Base-by-base conservation (phyloP, 2,113 vertebrate genomes). In the Apistogramma diplotaenia region DNA sequence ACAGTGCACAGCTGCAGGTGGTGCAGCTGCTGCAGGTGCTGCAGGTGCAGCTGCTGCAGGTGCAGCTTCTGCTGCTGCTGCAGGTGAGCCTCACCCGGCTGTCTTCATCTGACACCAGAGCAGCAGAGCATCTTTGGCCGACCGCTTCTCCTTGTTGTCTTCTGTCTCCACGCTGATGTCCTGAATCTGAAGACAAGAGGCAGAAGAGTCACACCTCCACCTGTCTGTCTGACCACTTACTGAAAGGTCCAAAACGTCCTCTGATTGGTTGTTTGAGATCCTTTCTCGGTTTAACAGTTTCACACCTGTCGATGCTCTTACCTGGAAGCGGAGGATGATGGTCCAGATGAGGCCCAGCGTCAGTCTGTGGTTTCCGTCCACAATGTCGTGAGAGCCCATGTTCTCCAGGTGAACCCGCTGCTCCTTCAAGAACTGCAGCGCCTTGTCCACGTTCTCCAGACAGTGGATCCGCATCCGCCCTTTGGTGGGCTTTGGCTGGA, bases 21-120 rank as follows among this genome's bases (percentile, higher is more conserved):
- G n/a, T 33, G 16, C 25, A 10, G 37, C 16, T 62, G 29, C 51
- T 4, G 54, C 12, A 8, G 16, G 18, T 25, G 67, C n/a, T n/a
- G n/a, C n/a, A n/a, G n/a, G n/a, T 33, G 16, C 25, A 10, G 37
- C 16, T 62, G 29, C 51, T 4, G 54, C 12, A 8, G 16, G 18
- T 25, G 67, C 21, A 35, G 18, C 35, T 21, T 7, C 31, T 33
- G 16, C 25, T 7, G 37, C 16, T 62, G 29, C 51, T 4, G 54
- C 12, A 8, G 16, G 18, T 25, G 67, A 62, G 43, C 82, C 97
- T 96, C 86, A 99, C 98, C 98, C 97, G 21, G 97, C 97, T 21
- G 97, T 98, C 96, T 99, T 99, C 98, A 99, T 99, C 96, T 99
- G 97, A 93, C 98, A 99, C 97, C 97, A 99, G 13, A 99, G 91